Evolutionary conservation across 2,797 vertebrate genomes (phyloP).

Genomic region (Pseudochirops cupreus): DNA sequence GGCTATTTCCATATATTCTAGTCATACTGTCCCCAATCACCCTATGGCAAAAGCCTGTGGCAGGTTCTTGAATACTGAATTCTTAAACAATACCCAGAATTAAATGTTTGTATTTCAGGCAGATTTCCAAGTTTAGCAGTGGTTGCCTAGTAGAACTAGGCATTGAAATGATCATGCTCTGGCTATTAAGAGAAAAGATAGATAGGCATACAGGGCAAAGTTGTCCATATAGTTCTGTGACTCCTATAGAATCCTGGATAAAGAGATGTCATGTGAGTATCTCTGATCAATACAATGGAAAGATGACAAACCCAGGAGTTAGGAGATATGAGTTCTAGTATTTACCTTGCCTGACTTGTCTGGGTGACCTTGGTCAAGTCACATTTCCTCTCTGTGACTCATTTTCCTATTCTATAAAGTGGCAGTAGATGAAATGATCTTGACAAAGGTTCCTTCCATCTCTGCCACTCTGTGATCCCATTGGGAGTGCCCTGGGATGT

Average conservation of each 20-base stretch:
- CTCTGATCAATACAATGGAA: background rate
- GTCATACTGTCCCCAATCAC: background rate
- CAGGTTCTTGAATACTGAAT: background rate
- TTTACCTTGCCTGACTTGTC: background rate
- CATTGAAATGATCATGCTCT: background rate
- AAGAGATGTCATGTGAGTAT: background rate
- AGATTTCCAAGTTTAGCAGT: background rate
- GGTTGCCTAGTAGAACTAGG: background rate
- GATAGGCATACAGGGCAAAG: background rate
- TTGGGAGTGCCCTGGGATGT: background rate
- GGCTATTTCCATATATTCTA: background rate
- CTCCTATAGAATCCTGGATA: background rate
- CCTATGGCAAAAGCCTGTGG: background rate
- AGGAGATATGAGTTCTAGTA: background rate
- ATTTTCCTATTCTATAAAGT: background rate
- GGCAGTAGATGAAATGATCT: background rate
- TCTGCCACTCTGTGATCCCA: background rate
- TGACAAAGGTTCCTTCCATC: background rate
- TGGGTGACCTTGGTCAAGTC: background rate
- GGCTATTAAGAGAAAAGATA: background rate
- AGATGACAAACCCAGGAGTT: background rate
- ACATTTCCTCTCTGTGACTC: background rate
- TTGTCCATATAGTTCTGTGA: background rate
- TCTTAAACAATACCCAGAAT: background rate
- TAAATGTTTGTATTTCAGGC: background rate